A percentile compares a stretch with the other conserved stretches of the same genome.
phyloP scores from a whole-genome alignment of 2,888 invertebrate genomes.

The Drosophila greeni region DNA sequence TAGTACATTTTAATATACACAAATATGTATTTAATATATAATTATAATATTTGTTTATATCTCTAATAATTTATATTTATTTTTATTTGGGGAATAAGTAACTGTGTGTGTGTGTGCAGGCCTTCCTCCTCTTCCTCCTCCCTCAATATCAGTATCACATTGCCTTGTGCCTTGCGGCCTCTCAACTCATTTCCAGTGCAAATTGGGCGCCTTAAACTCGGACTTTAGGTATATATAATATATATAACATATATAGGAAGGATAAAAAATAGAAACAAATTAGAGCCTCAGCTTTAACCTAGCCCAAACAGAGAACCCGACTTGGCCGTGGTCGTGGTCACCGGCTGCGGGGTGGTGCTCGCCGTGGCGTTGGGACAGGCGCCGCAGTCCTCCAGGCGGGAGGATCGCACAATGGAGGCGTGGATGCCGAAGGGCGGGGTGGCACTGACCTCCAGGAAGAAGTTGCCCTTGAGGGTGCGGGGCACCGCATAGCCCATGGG shows the following conservation, averaged over 20 bases:
- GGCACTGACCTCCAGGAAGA: constrained; percentile 73
- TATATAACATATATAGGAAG: constrained; percentile 18
- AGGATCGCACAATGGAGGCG: constrained; percentile 25
- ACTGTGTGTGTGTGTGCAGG: background rate
- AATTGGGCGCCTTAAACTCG: constrained; percentile 32
- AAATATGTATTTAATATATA: no score
- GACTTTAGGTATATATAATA: constrained; percentile 8
- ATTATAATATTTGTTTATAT: background rate
- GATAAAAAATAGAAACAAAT: background rate
- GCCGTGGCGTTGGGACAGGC: constrained; percentile 13
- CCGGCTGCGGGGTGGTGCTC: background rate
- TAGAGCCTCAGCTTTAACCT: background rate
- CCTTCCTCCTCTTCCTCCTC: background rate
- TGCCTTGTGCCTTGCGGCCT: background rate
- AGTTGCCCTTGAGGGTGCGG: constrained; percentile 72
- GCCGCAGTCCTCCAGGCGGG: constrained; percentile 42
- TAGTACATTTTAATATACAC: no score
- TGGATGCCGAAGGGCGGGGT: constrained; percentile 67
- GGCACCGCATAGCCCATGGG: constrained; percentile 77
- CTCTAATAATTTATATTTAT: background rate
- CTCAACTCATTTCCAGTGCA: no score
- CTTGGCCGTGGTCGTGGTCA: background rate
- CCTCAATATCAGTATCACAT: constrained; percentile 2
- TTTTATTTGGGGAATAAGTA: background rate
- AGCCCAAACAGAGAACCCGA: background rate